Evolutionary conservation across 2,888 invertebrate species (phyloP), one percentile per base, ranked within the genome.

Genomic region (Dione vanillae): DNA sequence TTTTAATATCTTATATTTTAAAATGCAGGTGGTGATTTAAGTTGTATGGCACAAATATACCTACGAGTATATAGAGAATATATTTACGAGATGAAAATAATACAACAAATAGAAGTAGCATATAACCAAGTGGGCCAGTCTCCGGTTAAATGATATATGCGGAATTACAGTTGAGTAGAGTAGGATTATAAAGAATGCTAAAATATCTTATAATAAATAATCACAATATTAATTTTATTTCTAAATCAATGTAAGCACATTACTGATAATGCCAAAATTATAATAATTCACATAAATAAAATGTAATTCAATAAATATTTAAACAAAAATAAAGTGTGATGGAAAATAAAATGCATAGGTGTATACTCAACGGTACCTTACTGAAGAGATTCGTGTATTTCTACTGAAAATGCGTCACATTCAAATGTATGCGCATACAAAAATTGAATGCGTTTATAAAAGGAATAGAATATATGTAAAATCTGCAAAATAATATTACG

Each of bases 371-470:
- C 49, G 37, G 37, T 51, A 52, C 47, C 43, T n/a, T 20, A 41
- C 52, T 37, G 11, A 47, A 41, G 41, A 45, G 19, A 49, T 67
- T 58, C 41, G 27, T 61, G 59, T 41, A 20, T 45, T 40, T 45
- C 40, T 43, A 43, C 70, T 51, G 61, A 70, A 70, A 73, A 70
- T 67, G 70, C 70, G 70, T 73, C 70, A 65, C 65, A 61, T 65
- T 67, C 67, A 77, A 86, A 87, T 83, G 76, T 86, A 89, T 89
- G 88, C 88, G 88, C 89, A 89, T 89, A 89, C 83, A 82, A 86
- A 85, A 84, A 81, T 82, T 83, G 79, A 78, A 85, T 85, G 82
- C 81, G 80, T 81, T 83, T 83, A 85, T 84, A 84, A 82, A 79
- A 81, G 84, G 85, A 86, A 87, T 86, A 81, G 80, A 83, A 85